A percentile compares a stretch with the other conserved stretches of the same genome.
phyloP scores from a whole-genome alignment of 2,797 vertebrate species.

The Notolabrus celidotus region DNA sequence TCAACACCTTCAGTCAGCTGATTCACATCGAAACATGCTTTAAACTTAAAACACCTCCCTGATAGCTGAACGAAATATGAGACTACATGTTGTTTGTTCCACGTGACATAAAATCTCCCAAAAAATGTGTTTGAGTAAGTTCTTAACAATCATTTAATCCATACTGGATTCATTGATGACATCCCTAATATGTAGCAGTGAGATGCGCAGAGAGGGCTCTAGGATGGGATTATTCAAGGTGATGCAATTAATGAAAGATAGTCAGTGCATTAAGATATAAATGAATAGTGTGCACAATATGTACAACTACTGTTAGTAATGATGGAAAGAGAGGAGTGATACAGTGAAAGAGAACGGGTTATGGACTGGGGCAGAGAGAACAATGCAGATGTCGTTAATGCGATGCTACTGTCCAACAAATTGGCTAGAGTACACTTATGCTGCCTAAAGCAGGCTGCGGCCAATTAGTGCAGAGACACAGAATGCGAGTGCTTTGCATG shows the following conservation, averaged over 20 bases:
- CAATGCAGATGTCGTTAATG: constrained; percentile 62
- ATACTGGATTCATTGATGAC: too few species aligned
- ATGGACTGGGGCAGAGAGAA: constrained; percentile 26
- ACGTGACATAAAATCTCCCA: too few species aligned
- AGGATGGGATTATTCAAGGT: not conserved
- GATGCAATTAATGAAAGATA: constrained; percentile 8
- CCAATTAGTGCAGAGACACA: constrained; percentile 66
- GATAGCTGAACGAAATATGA: too few species aligned
- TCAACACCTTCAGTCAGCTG: too few species aligned
- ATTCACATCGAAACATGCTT: too few species aligned
- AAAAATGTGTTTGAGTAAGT: too few species aligned
- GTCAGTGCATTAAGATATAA: not conserved
- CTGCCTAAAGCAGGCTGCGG: constrained; percentile 58
- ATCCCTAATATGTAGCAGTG: not conserved
- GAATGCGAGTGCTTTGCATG: constrained; percentile 53
- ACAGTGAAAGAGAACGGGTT: constrained; percentile 26
- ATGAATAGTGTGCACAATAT: constrained; percentile 6
- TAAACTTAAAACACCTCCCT: too few species aligned
- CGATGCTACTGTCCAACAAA: constrained; percentile 59
- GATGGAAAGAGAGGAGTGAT: constrained; percentile 18
- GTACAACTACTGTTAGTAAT: constrained; percentile 1
- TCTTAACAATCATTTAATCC: too few species aligned
- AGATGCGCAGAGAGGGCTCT: not conserved
- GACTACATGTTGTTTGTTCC: too few species aligned
- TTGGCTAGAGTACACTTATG: constrained; percentile 59